Evolutionary conservation across 2,797 vertebrate genomes (phyloP), one percentile per base, ranked within the genome.

Genomic region (Aythya fuligula): DNA sequence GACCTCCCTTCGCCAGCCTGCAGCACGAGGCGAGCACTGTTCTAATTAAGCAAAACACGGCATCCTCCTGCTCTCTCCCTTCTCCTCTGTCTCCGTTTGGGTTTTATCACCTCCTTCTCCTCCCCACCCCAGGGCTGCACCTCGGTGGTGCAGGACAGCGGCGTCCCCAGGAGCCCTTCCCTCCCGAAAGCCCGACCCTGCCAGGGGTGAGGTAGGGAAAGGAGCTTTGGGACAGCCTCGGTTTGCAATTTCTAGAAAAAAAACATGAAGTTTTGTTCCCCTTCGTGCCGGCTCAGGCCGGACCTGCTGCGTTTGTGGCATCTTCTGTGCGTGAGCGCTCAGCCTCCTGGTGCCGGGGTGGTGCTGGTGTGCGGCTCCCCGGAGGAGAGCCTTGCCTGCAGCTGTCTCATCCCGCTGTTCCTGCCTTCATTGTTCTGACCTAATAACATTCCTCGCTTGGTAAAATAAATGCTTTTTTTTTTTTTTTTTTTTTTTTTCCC

Each of bases 351-450:
- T 73, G 47, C 15, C 64, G 28, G 28, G 43, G 30, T 69, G 82
- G 43, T 80, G n/a, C 20, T 90, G 67, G 13, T 36, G 43, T 77
- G 13, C 14, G 11, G 90, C 49, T 89, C 86, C 69, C 61, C 27
- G 18, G 41, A 51, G 92, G 58, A 82, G 57, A 82, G 83, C 45
- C 43, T 91, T 94, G 85, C 91, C 83, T 89, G 83, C 47, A 43
- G 88, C 91, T 83, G 39, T 90, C 90, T 94, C 65, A 92, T 93
- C 75, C 79, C 74, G 65, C 90, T 1, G 1, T 94, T 75, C 80
- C 51, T 87, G 36, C 69, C 75, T 95, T 94, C 90, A 89, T 91
- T 96, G 91, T 93, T 87, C 71, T 94, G 84, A 79, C 67, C 87
- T 95, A 89, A 95, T 93, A 96, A 89, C 82, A 94, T 76, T 90